Conservation (phyloP, 2,888 invertebrate genomes). For the Thyatira batis region DNA sequence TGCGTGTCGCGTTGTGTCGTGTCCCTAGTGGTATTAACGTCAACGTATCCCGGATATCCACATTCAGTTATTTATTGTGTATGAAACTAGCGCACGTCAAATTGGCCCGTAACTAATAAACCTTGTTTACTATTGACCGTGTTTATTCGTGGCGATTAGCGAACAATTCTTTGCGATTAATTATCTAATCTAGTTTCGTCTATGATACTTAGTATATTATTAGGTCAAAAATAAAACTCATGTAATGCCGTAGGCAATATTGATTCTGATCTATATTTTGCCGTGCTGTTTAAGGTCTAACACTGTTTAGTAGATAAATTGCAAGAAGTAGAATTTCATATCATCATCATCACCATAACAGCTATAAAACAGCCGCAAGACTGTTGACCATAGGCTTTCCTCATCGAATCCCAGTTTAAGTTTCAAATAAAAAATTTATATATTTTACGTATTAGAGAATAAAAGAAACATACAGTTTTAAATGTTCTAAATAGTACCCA, state of each 20-base stretch:
- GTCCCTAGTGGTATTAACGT: conserved; percentile 44
- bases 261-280: too few species aligned
- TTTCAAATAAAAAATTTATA: too few species aligned
- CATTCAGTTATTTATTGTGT: conserved; percentile 54
- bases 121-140: conserved; percentile 41
- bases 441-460: not conserved
- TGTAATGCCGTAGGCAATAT: too few species aligned
- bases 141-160: conserved; percentile 28
- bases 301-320: too few species aligned
- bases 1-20: conserved; percentile 29
- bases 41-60: conserved; percentile 52
- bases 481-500: not conserved
- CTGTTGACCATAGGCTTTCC: too few species aligned
- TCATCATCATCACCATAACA: too few species aligned
- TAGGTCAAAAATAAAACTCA: not conserved
- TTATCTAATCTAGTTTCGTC: not conserved
- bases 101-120: conserved; percentile 37
- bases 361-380: too few species aligned
- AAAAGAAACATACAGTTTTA: not conserved
- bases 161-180: conserved; percentile 17
- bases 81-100: conserved; percentile 33
- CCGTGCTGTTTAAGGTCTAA: too few species aligned
- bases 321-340: too few species aligned
- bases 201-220: not conserved
- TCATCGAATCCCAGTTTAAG: too few species aligned